Percentiles rank a stretch among this genome's conserved stretches.
phyloP scores from a whole-genome alignment of 2,113 vertebrate genomes.

The Tetraodon nigroviridis region DNA sequence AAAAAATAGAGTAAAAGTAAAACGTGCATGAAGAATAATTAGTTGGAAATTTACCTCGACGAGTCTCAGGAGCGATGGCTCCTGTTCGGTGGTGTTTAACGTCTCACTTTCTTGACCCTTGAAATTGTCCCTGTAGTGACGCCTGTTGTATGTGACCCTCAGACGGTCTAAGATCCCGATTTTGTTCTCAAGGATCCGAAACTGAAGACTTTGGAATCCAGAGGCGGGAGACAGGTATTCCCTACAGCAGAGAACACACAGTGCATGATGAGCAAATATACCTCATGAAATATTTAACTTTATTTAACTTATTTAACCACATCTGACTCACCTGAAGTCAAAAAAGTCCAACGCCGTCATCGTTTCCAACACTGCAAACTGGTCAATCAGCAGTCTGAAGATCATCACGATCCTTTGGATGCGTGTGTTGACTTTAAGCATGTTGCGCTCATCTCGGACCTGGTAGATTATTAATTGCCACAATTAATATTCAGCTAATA shows the following conservation, averaged over 20 bases:
- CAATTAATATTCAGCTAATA: neutral
- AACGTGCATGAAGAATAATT: no score
- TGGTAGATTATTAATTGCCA: slow-evolving; percentile 38
- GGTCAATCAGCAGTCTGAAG: slow-evolving; percentile 86
- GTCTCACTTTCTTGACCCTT: slow-evolving; percentile 79
- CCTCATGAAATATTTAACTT: neutral
- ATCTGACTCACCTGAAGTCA: slow-evolving; percentile 83
- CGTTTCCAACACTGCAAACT: slow-evolving; percentile 91
- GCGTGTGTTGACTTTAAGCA: slow-evolving; percentile 91
- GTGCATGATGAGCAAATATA: neutral
- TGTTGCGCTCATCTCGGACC: slow-evolving; percentile 92
- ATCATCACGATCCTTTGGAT: slow-evolving; percentile 89
- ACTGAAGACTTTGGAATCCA: slow-evolving; percentile 95
- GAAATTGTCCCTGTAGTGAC: slow-evolving; percentile 91
- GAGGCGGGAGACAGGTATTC: slow-evolving; percentile 88
- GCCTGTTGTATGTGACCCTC: slow-evolving; percentile 89
- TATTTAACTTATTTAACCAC: no score
- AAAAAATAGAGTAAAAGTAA: no score
- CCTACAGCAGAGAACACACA: slow-evolving; percentile 65
- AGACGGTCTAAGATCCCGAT: slow-evolving; percentile 87
- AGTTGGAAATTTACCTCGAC: slow-evolving; percentile 79
- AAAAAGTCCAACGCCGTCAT: slow-evolving; percentile 96
- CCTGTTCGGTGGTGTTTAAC: slow-evolving; percentile 82
- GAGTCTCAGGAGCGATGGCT: slow-evolving; percentile 83
- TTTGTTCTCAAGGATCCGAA: slow-evolving; percentile 92